Percentiles rank a stretch among this genome's conserved stretches.
Evolutionary conservation across 2,113 vertebrate species (phyloP).

Genomic region (Pyxicephalus adspersus): DNA sequence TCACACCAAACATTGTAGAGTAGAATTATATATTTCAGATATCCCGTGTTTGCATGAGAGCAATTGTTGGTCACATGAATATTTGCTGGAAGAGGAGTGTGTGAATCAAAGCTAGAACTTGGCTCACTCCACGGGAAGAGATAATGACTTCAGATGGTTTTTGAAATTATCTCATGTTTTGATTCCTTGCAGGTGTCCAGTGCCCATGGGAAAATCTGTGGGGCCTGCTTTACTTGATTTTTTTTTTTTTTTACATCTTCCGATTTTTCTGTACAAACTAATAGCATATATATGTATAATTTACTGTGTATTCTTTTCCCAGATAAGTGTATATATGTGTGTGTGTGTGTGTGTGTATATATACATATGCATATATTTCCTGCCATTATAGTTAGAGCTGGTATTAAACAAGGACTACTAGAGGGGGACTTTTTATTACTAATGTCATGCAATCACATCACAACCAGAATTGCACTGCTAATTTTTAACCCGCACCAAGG

Average conservation of each 20-base stretch:
- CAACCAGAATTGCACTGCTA: too few relatives aligned
- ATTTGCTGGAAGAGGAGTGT: constrained; percentile 6
- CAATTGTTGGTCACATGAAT: constrained; percentile 16
- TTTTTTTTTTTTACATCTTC: not conserved
- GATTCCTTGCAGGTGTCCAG: constrained; percentile 39
- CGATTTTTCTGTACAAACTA: not conserved
- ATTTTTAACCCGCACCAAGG: too few relatives aligned
- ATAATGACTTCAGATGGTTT: constrained; percentile 42
- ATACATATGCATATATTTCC: too few relatives aligned
- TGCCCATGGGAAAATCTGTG: constrained; percentile 18
- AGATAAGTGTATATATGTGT: too few relatives aligned
- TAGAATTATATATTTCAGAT: not conserved
- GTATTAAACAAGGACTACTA: too few relatives aligned
- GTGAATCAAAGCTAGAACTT: constrained; percentile 28
- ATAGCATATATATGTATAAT: too few relatives aligned
- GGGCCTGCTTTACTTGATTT: not conserved
- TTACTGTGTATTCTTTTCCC: too few relatives aligned
- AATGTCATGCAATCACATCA: too few relatives aligned
- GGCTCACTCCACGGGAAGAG: constrained; percentile 4
- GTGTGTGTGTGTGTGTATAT: too few relatives aligned
- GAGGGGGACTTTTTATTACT: too few relatives aligned
- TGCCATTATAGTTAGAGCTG: too few relatives aligned
- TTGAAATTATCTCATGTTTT: constrained; percentile 37
- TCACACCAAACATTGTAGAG: not conserved
- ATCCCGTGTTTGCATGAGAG: not conserved